Conservation (phyloP, 2,797 vertebrate genomes). For the Alectoris magna region DNA sequence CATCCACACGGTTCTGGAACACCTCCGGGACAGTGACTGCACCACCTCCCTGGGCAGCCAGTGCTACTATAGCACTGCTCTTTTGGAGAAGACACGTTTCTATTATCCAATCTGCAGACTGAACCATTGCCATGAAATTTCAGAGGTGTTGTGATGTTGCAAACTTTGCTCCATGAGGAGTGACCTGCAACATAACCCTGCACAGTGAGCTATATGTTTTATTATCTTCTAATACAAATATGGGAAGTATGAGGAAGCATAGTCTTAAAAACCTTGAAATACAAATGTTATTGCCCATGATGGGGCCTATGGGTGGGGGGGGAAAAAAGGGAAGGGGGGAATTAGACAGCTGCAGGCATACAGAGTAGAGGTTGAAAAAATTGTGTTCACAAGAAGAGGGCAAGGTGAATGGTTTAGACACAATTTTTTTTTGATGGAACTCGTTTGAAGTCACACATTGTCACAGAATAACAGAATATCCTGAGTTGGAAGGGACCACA, state of each 20-base stretch:
- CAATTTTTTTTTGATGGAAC: neutral
- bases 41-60: too few species aligned
- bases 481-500: too few species aligned
- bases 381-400: neutral
- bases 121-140: neutral
- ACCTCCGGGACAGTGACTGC: too few species aligned
- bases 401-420: neutral
- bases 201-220: neutral
- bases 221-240: neutral
- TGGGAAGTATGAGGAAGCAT: neutral
- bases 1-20: too few species aligned
- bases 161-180: accelerated
- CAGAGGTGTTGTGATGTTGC: neutral
- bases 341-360: accelerated
- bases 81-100: too few species aligned
- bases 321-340: neutral
- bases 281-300: neutral
- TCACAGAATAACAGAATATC: neutral
- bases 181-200: neutral
- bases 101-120: too few species aligned
- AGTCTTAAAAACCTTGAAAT: neutral
- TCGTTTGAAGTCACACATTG: neutral
- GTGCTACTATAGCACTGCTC: too few species aligned
- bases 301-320: accelerated
- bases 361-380: neutral